Evolutionary conservation across 2,797 vertebrate species (phyloP), one percentile per base, ranked within the genome.

Genomic region (Arctocebus calabarensis): DNA sequence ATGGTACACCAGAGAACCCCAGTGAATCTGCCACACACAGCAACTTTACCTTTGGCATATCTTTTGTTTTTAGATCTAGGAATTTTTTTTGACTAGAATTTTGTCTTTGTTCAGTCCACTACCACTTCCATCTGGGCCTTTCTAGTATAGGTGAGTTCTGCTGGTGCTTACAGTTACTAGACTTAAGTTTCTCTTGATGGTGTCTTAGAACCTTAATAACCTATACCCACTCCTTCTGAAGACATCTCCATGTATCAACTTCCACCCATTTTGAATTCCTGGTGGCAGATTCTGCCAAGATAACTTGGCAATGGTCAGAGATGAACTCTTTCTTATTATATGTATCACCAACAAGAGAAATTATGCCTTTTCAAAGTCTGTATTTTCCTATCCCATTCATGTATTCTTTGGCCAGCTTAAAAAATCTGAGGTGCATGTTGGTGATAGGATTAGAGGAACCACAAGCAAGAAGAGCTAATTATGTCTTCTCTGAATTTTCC

Each of bases 271-370:
- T 98, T 0, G 99, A 99, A 96, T n/a, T 98, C 97, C 99, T 98
- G 7, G 99, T 98, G 27, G 99, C 99, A 66, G 99, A 96, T 73
- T 98, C 98, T 40, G 99, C 99, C 99, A 99, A 99, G 87, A 99
- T 96, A 82, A 99, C 91, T 9, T 99, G 99, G 97, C 99, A 99
- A 73, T 55, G 64, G 0, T 99, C 99, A 66, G 99, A 99, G 94
- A 99, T 99, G 98, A 99, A 98, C 52, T 99, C 99, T 93, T 99
- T 99, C 99, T 99, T 99, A 98, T 99, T 99, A 79, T 99, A 99
- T 0, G 98, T 98, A 89, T 99, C 99, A 1, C 99, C 98, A 40
- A 99, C 99, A 0, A 99, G 99, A 40, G 99, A 99, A 94, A 99
- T 99, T 22, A 99, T 99, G 91, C 99, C 99, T 98, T 98, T 99